Evolutionary conservation across 2,797 vertebrate genomes (phyloP), one percentile per base, ranked within the genome.

Genomic region (Scleropages formosus): DNA sequence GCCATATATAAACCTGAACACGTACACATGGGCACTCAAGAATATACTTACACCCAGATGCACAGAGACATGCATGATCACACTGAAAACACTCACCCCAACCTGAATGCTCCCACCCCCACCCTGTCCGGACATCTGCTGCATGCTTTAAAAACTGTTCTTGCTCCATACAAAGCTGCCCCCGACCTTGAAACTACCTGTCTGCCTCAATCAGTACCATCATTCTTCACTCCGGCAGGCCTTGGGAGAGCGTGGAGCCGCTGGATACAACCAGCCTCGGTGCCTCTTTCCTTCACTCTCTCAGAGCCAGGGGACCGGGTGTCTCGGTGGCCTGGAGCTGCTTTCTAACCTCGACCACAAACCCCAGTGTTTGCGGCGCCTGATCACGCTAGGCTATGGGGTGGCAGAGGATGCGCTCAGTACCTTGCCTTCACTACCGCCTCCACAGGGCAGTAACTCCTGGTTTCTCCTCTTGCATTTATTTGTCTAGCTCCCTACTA

Each of bases 161-260:
- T 75, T 61, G 82, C 84, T 87, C 83, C 78, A 65, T 77, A 80
- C 84, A 75, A 87, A 85, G 82, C 84, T 84, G 88, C 86, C 87
- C 85, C 75, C 80, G 81, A 88, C 88, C 87, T 90, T 88, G 86
- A 91, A 90, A 89, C 87, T 90, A 91, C 88, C 89, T 90, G 91
- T 92, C 90, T 75, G 90, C 87, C 87, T 88, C 88, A 89, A 91
- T 93, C 90, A 90, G 86, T 84, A 75, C 82, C 70, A 63, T 84
- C 80, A 77, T 84, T 80, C 88, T 88, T 90, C 86, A 82, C 75
- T 69, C 84, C 85, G 87, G 91, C 85, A 85, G 87, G 86, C 85
- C 84, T 84, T 76, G 81, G 91, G 89, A 90, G 89, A 92, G 90
- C 86, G 80, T 84, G 84, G 88, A 90, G 88, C 88, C 85, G 85